These are phyloP conservation scores for Petrocephalus microphthalmus DNA, from an alignment of 2,113 vertebrate genomes.

Conservation along the genomic window DNA sequence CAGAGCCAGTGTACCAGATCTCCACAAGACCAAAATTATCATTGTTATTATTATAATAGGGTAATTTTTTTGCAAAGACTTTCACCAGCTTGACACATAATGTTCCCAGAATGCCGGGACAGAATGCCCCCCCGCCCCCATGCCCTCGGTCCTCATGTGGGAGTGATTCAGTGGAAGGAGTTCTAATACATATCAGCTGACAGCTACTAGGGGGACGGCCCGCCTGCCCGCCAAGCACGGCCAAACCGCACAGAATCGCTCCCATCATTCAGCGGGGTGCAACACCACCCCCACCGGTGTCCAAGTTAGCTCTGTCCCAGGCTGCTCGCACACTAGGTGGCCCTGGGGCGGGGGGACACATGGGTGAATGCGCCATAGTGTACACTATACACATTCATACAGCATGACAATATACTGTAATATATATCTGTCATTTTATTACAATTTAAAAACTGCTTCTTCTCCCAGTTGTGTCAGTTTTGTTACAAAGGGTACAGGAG, in stretches of 20 bases:
- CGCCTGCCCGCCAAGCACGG: not conserved
- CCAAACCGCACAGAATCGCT: not conserved
- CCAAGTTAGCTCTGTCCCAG: not conserved
- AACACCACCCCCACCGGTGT: not conserved
- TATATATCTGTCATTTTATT: not conserved
- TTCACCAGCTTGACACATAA: not conserved
- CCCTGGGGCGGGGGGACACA: not conserved
- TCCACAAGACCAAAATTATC: not conserved
- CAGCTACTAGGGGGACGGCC: not conserved
- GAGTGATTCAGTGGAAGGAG: not conserved
- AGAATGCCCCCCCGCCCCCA: not conserved
- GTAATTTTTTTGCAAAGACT: not conserved
- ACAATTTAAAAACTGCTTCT: not conserved
- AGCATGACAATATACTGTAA: not conserved
- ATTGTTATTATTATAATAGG: not conserved
- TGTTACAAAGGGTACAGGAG: not conserved
- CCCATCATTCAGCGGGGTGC: slow-evolving; percentile 12
- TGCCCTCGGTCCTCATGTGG: slow-evolving; percentile 11
- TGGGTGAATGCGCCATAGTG: not conserved
- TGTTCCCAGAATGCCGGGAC: not conserved
- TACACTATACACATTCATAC: not conserved
- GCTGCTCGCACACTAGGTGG: not conserved
- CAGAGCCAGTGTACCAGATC: not conserved
- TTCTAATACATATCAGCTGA: slow-evolving; percentile 29
- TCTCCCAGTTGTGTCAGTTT: not conserved